Evolutionary conservation across 2,113 vertebrate species (phyloP).

Genomic region (Osmerus mordax): DNA sequence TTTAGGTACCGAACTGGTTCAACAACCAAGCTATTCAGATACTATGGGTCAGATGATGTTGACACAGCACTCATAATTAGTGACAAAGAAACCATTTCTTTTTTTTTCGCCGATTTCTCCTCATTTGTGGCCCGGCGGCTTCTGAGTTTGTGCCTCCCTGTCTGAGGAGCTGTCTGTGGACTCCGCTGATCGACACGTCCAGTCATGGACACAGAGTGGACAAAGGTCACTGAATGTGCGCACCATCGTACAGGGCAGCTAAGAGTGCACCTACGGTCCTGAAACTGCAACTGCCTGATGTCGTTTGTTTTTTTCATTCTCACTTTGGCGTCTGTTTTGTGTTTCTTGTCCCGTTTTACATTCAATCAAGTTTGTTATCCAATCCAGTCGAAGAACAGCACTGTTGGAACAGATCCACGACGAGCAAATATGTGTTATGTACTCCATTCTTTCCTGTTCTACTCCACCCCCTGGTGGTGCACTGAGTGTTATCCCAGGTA

Average conservation of each 20-base stretch:
- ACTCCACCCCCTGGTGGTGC: neutral
- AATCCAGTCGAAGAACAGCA: slow-evolving; percentile 46
- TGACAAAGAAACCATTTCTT: neutral
- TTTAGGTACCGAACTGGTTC: slow-evolving; percentile 8
- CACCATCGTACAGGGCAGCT: slow-evolving; percentile 61
- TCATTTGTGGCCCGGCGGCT: slow-evolving; percentile 21
- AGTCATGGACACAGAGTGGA: slow-evolving; percentile 24
- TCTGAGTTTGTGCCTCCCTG: neutral
- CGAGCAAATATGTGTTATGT: slow-evolving; percentile 35
- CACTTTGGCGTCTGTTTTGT: slow-evolving; percentile 12
- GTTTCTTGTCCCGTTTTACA: slow-evolving; percentile 4
- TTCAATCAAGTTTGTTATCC: slow-evolving; percentile 31
- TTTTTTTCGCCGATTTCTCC: neutral
- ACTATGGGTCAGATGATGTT: neutral
- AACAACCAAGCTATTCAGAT: slow-evolving; percentile 5
- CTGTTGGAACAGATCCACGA: slow-evolving; percentile 44
- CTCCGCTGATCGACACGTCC: slow-evolving; percentile 13
- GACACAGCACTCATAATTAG: neutral
- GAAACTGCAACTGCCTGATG: slow-evolving; percentile 64
- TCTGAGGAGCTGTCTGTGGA: slow-evolving; percentile 11
- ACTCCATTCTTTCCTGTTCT: neutral
- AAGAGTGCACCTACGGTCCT: slow-evolving; percentile 45
- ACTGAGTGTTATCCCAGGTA: slow-evolving; percentile 22
- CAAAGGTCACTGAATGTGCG: slow-evolving; percentile 45
- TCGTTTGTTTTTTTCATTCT: slow-evolving; percentile 30